A percentile compares a stretch with the other conserved stretches of the same genome.
phyloP scores from a whole-genome alignment of 2,797 vertebrate species.

The Rhodeus uyekii region DNA sequence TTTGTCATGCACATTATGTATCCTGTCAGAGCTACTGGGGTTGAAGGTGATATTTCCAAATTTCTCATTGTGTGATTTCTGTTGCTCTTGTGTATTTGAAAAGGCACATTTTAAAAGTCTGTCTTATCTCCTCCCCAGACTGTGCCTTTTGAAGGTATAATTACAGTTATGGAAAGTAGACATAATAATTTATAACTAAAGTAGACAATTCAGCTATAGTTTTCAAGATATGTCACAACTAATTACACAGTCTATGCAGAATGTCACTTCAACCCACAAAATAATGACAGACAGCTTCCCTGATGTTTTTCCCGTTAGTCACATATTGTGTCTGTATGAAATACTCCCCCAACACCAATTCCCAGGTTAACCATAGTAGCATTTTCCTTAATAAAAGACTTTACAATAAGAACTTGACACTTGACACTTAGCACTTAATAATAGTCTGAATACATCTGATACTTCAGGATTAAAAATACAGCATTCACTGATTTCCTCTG shows the following conservation, averaged over 20 bases:
- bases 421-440: slow-evolving; percentile 2
- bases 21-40: not conserved
- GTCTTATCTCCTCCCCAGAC: not conserved
- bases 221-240: slow-evolving; percentile 1
- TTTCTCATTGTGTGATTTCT: not conserved
- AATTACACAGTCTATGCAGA: not conserved
- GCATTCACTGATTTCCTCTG: not conserved
- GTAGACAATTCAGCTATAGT: slow-evolving; percentile 14
- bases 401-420: not conserved
- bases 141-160: not conserved
- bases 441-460: not conserved
- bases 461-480: not conserved
- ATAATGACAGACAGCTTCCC: slow-evolving; percentile 1
- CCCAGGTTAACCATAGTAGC: slow-evolving; percentile 8
- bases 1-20: not conserved
- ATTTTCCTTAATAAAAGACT: not conserved
- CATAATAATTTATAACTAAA: not conserved
- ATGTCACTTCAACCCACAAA: slow-evolving; percentile 1
- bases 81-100: not conserved
- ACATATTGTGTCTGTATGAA: not conserved
- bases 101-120: not conserved
- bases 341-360: not conserved
- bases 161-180: slow-evolving; percentile 1
- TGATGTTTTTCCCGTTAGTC: not conserved
- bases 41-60: slow-evolving; percentile 15